phyloP scores from a whole-genome alignment of 2,797 vertebrate species.

The Eremophila alpestris region DNA sequence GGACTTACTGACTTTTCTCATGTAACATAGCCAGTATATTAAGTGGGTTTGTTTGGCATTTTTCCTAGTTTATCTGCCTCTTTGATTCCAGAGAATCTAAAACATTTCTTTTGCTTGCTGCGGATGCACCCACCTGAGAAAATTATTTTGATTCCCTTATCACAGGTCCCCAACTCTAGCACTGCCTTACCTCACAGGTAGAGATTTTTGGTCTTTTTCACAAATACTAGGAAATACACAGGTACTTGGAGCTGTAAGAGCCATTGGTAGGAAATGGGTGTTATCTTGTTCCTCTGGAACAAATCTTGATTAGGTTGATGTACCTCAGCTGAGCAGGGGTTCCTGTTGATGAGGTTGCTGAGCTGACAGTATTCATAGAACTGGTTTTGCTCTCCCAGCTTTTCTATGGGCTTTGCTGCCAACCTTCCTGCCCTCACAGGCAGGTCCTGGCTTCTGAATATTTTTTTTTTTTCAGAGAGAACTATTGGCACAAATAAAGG shows the following conservation, averaged over 20 bases:
- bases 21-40: background rate
- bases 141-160: background rate
- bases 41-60: background rate
- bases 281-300: background rate
- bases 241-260: background rate
- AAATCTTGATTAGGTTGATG: background rate
- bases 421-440: background rate
- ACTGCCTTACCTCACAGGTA: background rate
- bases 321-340: background rate
- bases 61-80: background rate
- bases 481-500: background rate
- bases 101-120: background rate
- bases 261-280: background rate
- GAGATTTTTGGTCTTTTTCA: background rate
- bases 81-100: background rate
- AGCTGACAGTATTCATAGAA: background rate
- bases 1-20: background rate
- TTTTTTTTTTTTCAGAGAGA: background rate
- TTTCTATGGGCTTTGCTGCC: background rate
- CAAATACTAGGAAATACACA: background rate
- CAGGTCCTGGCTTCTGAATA: background rate
- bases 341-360: background rate
- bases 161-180: background rate
- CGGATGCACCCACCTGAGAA: background rate
- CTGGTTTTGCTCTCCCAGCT: background rate